Evolutionary conservation across 2,797 vertebrate genomes (phyloP).

Genomic region (Coregonus sp.): DNA sequence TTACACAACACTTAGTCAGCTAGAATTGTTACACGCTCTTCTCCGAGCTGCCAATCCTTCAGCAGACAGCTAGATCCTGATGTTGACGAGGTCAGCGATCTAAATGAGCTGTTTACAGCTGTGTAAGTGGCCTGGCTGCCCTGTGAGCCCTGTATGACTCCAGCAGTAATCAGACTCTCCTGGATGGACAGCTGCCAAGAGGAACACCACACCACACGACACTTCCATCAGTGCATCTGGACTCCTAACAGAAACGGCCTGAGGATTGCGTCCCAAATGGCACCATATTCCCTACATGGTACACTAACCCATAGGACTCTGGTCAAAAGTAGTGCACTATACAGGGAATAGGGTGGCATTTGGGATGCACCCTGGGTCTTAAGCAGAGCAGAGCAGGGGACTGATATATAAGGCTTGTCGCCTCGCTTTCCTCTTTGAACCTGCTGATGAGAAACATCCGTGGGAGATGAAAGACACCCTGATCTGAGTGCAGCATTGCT

Average conservation of each 20-base stretch:
- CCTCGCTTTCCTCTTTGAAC: conserved; percentile 50
- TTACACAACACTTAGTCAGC: no score
- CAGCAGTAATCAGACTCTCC: conserved; percentile 33
- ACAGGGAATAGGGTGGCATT: no score
- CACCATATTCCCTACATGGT: neutral
- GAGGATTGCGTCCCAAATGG: neutral
- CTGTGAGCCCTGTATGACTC: conserved; percentile 10
- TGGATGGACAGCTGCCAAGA: conserved; percentile 38
- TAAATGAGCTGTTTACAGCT: conserved; percentile 33
- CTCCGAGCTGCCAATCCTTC: neutral
- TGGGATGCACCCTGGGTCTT: conserved; percentile 1
- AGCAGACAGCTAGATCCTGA: neutral
- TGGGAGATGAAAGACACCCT: conserved; percentile 58
- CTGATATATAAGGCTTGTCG: conserved; percentile 33
- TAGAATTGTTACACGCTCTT: no score
- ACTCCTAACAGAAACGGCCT: conserved; percentile 36
- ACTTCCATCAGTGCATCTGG: conserved; percentile 36
- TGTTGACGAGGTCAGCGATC: conserved; percentile 16
- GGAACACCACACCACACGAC: conserved; percentile 15
- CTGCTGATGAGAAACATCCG: conserved; percentile 63
- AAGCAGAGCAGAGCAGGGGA: conserved; percentile 17
- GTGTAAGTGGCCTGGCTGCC: conserved; percentile 26
- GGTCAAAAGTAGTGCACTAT: neutral
- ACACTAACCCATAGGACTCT: neutral
- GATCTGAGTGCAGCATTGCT: conserved; percentile 43